phyloP scores from a whole-genome alignment of 2,113 vertebrate species.

The Perca fluviatilis region DNA sequence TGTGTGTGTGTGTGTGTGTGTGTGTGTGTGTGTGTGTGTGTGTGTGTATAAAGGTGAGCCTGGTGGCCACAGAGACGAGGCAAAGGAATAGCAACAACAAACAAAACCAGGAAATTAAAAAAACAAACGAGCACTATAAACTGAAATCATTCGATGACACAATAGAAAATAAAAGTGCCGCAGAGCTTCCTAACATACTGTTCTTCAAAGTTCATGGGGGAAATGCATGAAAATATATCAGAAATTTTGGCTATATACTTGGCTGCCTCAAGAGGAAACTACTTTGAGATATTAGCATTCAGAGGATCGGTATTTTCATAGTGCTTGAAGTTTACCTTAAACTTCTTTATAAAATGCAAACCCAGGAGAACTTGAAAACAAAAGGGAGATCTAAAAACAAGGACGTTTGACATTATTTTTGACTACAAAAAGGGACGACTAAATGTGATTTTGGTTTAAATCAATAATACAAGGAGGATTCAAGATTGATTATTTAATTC shows the following conservation, averaged over 20 bases:
- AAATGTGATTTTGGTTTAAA: neutral
- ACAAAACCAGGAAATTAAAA: neutral
- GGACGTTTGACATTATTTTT: no score
- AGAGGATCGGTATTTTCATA: neutral
- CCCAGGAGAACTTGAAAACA: neutral
- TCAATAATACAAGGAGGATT: neutral
- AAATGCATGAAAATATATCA: no score
- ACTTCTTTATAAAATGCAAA: neutral
- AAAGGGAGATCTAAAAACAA: no score
- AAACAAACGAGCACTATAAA: neutral
- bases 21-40: no score
- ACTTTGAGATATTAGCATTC: no score
- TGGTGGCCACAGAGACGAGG: neutral
- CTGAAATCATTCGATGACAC: neutral
- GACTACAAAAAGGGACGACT: no score
- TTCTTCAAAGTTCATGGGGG: no score
- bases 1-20: no score
- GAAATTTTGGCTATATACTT: no score
- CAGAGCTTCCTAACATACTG: no score
- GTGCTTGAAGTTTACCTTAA: neutral
- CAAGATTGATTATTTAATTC: no score
- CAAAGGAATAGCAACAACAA: neutral
- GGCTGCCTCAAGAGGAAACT: no score
- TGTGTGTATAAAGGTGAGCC: neutral
- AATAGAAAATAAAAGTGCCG: neutral